These are phyloP conservation scores for Tichodroma muraria DNA, from an alignment of 2,113 vertebrate species.

Conservation along the genomic window DNA sequence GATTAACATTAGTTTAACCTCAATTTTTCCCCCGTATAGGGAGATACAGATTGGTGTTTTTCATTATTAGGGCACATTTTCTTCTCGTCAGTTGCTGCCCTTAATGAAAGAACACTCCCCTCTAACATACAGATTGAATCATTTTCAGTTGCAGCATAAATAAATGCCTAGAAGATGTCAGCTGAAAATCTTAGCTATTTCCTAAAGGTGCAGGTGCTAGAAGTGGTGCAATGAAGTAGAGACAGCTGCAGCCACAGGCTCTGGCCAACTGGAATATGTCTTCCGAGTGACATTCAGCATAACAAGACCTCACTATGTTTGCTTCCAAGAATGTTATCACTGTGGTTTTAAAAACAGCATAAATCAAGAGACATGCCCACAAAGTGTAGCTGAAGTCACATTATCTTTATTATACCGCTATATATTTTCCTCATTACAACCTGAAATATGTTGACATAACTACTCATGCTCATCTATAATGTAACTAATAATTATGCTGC, in stretches of 20 bases:
- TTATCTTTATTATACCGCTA: conserved; percentile 47
- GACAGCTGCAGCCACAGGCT: conserved; percentile 47
- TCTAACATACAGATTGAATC: conserved; percentile 36
- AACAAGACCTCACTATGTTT: conserved; percentile 55
- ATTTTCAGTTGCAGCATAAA: conserved; percentile 55
- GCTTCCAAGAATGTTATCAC: conserved; percentile 59
- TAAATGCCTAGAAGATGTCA: conserved; percentile 63
- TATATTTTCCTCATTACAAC: conserved; percentile 55
- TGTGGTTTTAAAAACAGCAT: conserved; percentile 30
- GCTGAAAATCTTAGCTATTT: conserved; percentile 69
- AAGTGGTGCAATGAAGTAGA: conserved; percentile 50
- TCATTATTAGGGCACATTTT: conserved; percentile 8
- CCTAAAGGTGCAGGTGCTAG: conserved; percentile 68
- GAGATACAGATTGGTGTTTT: neutral
- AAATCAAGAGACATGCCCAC: conserved; percentile 11
- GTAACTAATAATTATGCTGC: conserved; percentile 11
- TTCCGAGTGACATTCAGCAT: conserved; percentile 36
- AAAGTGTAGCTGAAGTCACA: conserved; percentile 33
- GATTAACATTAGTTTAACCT: conserved; percentile 31
- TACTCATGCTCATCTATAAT: conserved; percentile 38
- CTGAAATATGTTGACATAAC: conserved; percentile 47
- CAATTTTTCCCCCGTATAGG: neutral
- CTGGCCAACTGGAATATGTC: conserved; percentile 57
- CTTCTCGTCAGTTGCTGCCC: neutral
- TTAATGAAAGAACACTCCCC: neutral